Conservation (phyloP, 2,113 vertebrate genomes). For the Lates calcarifer region DNA sequence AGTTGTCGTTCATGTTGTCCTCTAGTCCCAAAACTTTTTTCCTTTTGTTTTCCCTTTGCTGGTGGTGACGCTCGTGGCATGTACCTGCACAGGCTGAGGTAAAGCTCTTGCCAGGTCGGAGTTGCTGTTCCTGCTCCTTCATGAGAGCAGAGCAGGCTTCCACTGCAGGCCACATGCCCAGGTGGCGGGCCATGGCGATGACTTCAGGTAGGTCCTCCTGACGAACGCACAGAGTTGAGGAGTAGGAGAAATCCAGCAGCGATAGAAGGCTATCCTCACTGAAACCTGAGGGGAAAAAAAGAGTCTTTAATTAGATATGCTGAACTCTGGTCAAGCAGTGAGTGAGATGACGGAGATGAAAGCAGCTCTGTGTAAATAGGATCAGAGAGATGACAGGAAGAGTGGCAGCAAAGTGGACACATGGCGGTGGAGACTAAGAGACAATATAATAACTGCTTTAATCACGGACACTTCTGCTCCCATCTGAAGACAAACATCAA, state of each 20-base stretch:
- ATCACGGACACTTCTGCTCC: slow-evolving; percentile 35
- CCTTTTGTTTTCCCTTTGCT: slow-evolving; percentile 57
- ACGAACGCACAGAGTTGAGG: slow-evolving; percentile 84
- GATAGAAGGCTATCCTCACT: slow-evolving; percentile 85
- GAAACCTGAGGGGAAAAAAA: slow-evolving; percentile 76
- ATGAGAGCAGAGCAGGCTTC: slow-evolving; percentile 85
- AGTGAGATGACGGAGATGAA: slow-evolving; percentile 46
- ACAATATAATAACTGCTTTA: slow-evolving; percentile 41
- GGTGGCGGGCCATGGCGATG: slow-evolving; percentile 85
- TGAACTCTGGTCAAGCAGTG: slow-evolving; percentile 29
- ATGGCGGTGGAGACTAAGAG: slow-evolving; percentile 24
- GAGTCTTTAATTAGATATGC: slow-evolving; percentile 39
- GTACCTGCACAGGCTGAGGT: slow-evolving; percentile 36
- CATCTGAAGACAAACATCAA: slow-evolving; percentile 36
- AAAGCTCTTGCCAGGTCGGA: slow-evolving; percentile 44
- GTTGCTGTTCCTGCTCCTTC: slow-evolving; percentile 76
- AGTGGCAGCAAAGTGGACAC: slow-evolving; percentile 34
- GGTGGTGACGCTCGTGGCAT: slow-evolving; percentile 39
- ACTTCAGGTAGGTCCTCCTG: slow-evolving; percentile 84
- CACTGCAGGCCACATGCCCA: slow-evolving; percentile 88
- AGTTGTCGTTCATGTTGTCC: slow-evolving; percentile 13
- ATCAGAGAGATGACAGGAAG: slow-evolving; percentile 39
- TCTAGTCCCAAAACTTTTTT: slow-evolving; percentile 34
- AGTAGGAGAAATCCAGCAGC: slow-evolving; percentile 88
- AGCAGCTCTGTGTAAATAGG: slow-evolving; percentile 23